Evolutionary conservation across 2,888 invertebrate species (phyloP).

Genomic region (Cylindroiulus punctatus): DNA sequence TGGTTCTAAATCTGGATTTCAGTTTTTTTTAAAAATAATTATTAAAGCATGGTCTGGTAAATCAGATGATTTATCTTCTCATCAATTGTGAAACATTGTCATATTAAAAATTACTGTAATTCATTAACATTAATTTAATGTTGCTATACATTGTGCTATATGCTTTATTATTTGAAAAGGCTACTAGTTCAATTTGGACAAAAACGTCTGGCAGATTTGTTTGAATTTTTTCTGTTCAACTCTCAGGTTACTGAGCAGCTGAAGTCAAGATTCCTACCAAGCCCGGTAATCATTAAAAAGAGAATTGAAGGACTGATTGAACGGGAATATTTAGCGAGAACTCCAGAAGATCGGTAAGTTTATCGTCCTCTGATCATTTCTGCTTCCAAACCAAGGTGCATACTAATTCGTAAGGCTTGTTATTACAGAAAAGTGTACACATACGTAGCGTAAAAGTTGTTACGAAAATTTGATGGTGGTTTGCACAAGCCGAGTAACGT

Average conservation of each 20-base stretch:
- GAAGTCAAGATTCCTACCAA: conserved; percentile 95
- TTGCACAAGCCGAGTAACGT: not conserved
- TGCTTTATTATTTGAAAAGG: too few relatives aligned
- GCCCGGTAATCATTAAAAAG: conserved; percentile 98
- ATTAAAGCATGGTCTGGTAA: too few relatives aligned
- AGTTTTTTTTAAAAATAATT: too few relatives aligned
- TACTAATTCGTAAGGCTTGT: conserved; percentile 58
- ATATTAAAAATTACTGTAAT: too few relatives aligned
- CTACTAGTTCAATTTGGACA: too few relatives aligned
- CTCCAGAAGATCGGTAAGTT: conserved; percentile 83
- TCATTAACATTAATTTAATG: too few relatives aligned
- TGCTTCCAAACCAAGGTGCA: conserved; percentile 39
- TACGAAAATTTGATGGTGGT: not conserved
- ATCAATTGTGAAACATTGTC: too few relatives aligned
- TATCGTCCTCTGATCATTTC: conserved; percentile 44
- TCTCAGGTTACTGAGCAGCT: conserved; percentile 87
- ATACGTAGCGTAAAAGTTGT: conserved; percentile 82
- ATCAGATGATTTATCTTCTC: too few relatives aligned
- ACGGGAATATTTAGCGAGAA: conserved; percentile 97
- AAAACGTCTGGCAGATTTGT: too few relatives aligned
- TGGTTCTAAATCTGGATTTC: too few relatives aligned
- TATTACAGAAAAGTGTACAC: conserved; percentile 85
- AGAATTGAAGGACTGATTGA: conserved; percentile 99
- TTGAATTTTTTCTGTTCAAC: conserved; percentile 27
- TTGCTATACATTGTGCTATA: too few relatives aligned